These are phyloP conservation scores for Mactra quadrangularis DNA, from an alignment of 1,140 invertebrate genomes.

Conservation along the genomic window DNA sequence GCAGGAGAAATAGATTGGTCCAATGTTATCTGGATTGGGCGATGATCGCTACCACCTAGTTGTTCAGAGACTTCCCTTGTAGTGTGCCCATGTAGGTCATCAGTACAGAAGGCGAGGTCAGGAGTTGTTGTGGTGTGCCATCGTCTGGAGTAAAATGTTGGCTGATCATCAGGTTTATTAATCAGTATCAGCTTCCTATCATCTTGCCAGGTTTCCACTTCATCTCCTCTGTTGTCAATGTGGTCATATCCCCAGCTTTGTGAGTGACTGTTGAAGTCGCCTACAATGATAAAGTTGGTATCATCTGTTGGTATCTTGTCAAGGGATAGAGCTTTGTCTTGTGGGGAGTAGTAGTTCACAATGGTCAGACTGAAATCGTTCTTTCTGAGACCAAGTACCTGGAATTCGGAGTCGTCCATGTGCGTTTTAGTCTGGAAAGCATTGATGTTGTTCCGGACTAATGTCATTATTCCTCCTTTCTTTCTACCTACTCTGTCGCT, in stretches of 20 bases:
- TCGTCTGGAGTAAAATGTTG: slow-evolving; percentile 50
- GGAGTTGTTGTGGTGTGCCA: slow-evolving; percentile 58
- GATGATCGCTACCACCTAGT: slow-evolving; percentile 44
- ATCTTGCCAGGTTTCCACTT: slow-evolving; percentile 55
- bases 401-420: slow-evolving; percentile 39
- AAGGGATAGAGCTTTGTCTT: slow-evolving; percentile 29
- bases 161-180: slow-evolving; percentile 3
- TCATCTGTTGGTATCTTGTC: slow-evolving; percentile 41
- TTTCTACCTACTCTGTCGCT: neutral
- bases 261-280: slow-evolving; percentile 67
- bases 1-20: neutral
- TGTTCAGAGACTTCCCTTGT: slow-evolving; percentile 24
- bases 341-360: slow-evolving; percentile 54
- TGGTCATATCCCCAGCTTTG: too few relatives aligned
- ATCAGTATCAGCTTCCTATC: slow-evolving; percentile 38
- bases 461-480: neutral
- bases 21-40: neutral
- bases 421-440: neutral
- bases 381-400: neutral
- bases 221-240: slow-evolving; percentile 45
- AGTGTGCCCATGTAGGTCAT: slow-evolving; percentile 34
- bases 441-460: neutral
- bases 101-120: slow-evolving; percentile 45
- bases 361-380: slow-evolving; percentile 3
- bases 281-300: slow-evolving; percentile 47